These are phyloP conservation scores for Augochlorella aurata DNA, from an alignment of 2,888 invertebrate species.

Conservation along the genomic window DNA sequence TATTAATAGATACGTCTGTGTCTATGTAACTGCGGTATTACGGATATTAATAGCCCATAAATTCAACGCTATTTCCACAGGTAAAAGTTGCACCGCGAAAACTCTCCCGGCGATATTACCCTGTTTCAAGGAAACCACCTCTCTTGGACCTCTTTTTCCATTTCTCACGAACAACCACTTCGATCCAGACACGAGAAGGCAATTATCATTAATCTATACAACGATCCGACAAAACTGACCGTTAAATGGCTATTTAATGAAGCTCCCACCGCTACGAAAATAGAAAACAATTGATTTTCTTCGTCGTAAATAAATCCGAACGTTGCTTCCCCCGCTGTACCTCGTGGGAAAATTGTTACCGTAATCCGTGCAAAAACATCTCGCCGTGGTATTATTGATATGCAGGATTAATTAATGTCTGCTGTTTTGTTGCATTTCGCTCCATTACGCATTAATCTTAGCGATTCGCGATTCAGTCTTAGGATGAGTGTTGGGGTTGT, in stretches of 20 bases:
- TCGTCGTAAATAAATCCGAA: background rate
- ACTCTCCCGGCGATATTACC: constrained; percentile 17
- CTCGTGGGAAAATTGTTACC: background rate
- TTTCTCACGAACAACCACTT: constrained; percentile 2
- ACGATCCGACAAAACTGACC: background rate
- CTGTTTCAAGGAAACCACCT: constrained; percentile 16
- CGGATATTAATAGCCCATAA: constrained; percentile 60
- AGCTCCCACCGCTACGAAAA: background rate
- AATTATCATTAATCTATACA: constrained; percentile 7
- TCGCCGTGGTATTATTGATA: too few relatives aligned
- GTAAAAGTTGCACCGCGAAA: constrained; percentile 48
- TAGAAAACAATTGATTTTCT: background rate
- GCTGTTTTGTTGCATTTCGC: too few relatives aligned
- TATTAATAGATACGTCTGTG: constrained; percentile 61
- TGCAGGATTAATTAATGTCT: too few relatives aligned
- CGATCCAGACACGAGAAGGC: background rate
- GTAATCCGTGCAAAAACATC: background rate
- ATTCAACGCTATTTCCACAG: constrained; percentile 58
- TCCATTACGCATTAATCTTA: too few relatives aligned
- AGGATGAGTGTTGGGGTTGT: too few relatives aligned
- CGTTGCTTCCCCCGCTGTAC: background rate
- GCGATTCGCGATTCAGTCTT: too few relatives aligned
- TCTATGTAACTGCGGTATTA: constrained; percentile 56
- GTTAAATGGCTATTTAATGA: background rate
- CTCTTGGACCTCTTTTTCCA: background rate